These are phyloP conservation scores for Branchipolynoe longqiensis DNA, from an alignment of 2,888 invertebrate species.

Conservation along the genomic window DNA sequence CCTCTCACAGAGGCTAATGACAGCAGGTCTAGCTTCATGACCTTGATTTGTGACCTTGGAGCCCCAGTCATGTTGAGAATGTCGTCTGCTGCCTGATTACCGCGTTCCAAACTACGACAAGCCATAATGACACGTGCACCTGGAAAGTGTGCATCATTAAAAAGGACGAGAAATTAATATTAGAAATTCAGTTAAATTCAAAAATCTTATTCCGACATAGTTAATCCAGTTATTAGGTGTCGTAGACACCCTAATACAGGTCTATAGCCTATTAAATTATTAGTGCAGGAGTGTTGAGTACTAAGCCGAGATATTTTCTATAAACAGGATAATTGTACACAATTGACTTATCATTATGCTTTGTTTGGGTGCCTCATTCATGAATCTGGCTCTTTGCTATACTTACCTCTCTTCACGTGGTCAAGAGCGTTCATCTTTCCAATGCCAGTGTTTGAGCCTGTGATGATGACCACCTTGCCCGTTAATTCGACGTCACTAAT, in stretches of 20 bases:
- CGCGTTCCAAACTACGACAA: conserved; percentile 61
- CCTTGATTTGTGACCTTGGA: conserved; percentile 84
- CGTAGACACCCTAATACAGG: not conserved
- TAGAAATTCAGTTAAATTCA: no score
- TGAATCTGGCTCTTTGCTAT: no score
- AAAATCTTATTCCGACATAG: not conserved
- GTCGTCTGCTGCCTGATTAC: conserved; percentile 58
- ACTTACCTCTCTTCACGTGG: conserved; percentile 49
- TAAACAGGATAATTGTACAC: no score
- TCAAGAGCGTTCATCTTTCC: conserved; percentile 51
- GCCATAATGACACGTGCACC: conserved; percentile 64
- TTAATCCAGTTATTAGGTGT: not conserved
- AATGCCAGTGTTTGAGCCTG: conserved; percentile 14
- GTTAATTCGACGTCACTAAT: not conserved
- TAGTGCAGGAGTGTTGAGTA: no score
- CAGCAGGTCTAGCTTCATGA: conserved; percentile 89
- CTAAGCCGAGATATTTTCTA: no score
- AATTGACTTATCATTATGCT: no score
- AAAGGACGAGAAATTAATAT: no score
- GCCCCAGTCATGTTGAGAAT: conserved; percentile 58
- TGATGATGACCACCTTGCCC: conserved; percentile 18
- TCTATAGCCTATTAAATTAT: no score
- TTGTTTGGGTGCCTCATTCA: no score
- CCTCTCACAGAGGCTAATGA: conserved; percentile 88
- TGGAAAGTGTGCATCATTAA: conserved; percentile 8